Evolutionary conservation across 2,888 invertebrate genomes (phyloP), one percentile per base, ranked within the genome.

Genomic region (Eupeodes luniger): DNA sequence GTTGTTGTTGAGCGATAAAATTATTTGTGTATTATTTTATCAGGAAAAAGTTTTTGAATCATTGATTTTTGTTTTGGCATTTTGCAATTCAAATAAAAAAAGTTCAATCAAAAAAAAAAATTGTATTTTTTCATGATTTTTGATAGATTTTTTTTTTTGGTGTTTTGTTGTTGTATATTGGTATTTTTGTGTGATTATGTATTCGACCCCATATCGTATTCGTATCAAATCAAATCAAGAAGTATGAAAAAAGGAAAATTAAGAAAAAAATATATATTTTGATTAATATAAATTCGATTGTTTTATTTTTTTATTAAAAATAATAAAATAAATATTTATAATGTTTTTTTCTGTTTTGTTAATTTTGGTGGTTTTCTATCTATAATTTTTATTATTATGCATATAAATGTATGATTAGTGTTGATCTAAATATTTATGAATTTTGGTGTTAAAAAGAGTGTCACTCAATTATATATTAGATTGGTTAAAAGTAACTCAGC

Each of bases 211-310:
- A 88, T 88, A 90, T 91, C 90, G 91, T 92, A 91, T 91, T 92
- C 91, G 92, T 92, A 92, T 91, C 40, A 40, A 92, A 92, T 90
- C 89, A 92, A 93, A 93, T 92, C 92, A 92, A 90, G 91, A 92
- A 90, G 91, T 92, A 92, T 93, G 92, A 92, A 93, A 93, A 88
- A 93, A 92, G 92, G 92, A 92, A 93, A 91, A 91, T 92, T 90
- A 92, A 92, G 92, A 92, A 91, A 91, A 92, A 90, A 91, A 91
- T 90, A 91, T 91, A 90, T 89, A 92, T 92, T 92, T 92, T 92
- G 92, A 93, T 92, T 93, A 91, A 91, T 92, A 85, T 81, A 77
- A 40, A 40, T 19, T 85, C n/a, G 77, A 83, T 49, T 72, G n/a
- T 3, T 66, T 49, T 12, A n/a, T 49, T 72, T n/a, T 3, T 70